These are phyloP conservation scores for Dipodomys merriami DNA, from an alignment of 2,113 vertebrate species.

Conservation along the genomic window DNA sequence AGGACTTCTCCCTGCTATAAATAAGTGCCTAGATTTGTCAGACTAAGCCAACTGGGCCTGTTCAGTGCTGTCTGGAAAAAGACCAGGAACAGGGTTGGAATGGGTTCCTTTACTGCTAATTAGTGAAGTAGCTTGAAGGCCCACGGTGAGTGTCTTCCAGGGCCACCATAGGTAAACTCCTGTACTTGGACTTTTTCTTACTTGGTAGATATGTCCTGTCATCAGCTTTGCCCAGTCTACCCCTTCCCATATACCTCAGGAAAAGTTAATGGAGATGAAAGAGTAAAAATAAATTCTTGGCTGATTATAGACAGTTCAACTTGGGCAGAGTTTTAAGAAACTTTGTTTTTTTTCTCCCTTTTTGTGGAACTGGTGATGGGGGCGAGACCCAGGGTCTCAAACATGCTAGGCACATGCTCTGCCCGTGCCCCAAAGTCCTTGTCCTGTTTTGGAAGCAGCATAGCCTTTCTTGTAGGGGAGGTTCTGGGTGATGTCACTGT, in stretches of 20 bases:
- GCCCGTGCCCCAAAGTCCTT: not conserved
- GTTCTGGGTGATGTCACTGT: not conserved
- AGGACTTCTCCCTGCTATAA: constrained; percentile 86
- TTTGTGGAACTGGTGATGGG: not conserved
- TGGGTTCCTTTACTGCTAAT: constrained; percentile 41
- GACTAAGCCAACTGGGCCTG: constrained; percentile 67
- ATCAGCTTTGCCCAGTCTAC: not conserved
- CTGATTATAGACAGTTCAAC: not conserved
- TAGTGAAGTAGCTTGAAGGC: not conserved
- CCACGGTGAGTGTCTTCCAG: not conserved
- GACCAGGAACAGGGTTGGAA: constrained; percentile 31
- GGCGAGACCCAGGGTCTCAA: not conserved
- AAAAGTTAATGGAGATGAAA: not conserved
- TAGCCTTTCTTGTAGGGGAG: too few species aligned
- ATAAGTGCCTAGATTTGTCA: constrained; percentile 86
- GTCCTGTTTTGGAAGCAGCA: not conserved
- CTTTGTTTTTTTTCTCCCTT: not conserved
- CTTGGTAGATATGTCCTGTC: not conserved
- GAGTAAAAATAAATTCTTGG: not conserved
- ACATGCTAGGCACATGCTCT: not conserved
- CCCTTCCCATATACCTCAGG: not conserved
- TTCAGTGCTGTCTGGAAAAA: constrained; percentile 77
- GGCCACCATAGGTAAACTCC: not conserved
- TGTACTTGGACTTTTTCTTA: not conserved
- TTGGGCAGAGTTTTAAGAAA: not conserved